A percentile compares a stretch with the other conserved stretches of the same genome.
Evolutionary conservation across 2,888 invertebrate species (phyloP).

Genomic region (Leptopilina myrica): DNA sequence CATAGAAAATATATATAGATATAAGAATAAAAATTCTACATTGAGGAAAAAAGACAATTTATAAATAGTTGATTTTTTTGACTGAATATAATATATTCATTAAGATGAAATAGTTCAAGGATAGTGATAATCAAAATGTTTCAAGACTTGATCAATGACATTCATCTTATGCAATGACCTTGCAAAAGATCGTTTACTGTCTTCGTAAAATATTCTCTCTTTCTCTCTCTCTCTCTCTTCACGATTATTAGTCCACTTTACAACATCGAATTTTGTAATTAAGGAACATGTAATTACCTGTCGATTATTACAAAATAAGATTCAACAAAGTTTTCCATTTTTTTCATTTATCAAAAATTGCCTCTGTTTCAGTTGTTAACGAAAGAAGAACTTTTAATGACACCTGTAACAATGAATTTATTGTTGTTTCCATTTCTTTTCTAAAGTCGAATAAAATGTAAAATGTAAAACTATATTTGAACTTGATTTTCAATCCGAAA

Average conservation of each 20-base stretch:
- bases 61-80: background rate
- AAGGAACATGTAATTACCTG: background rate
- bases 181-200: constrained; percentile 20
- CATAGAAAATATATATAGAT: background rate
- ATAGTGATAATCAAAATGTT: constrained; percentile 23
- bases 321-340: no score
- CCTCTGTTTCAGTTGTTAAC: no score
- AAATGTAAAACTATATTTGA: no score
- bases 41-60: background rate
- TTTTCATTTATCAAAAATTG: no score
- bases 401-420: no score
- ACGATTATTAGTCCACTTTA: background rate
- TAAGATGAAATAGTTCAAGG: constrained; percentile 31
- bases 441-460: no score
- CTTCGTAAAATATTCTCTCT: background rate
- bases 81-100: constrained; percentile 7
- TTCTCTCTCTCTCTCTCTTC: background rate
- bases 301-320: no score
- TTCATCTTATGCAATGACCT: constrained; percentile 31
- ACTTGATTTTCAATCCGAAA: no score
- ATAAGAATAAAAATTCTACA: background rate
- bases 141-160: constrained; percentile 17
- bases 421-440: no score
- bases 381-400: no score
- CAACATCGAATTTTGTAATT: background rate